phyloP scores from a whole-genome alignment of 2,888 invertebrate genomes.

The Tipula vernalis region DNA sequence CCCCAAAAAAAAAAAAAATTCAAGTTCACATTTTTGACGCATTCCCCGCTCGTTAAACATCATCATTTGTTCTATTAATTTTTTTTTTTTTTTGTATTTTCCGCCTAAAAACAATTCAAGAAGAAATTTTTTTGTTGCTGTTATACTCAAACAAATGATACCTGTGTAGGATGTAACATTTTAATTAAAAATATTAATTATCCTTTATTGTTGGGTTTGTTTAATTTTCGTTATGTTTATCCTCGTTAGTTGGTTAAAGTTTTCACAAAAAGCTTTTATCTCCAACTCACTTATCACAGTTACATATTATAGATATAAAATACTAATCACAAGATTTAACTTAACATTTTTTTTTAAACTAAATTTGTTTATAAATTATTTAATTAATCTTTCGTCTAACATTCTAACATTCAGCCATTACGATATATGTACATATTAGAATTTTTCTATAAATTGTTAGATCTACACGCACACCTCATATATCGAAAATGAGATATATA shows the following conservation, averaged over 20 bases:
- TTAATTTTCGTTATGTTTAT: neutral
- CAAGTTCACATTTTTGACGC: neutral
- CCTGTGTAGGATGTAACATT: constrained; percentile 4
- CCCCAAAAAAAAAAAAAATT: neutral
- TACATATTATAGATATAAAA: neutral
- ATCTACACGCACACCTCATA: neutral
- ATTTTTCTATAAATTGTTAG: neutral
- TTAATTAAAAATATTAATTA: neutral
- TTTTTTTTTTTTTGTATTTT: neutral
- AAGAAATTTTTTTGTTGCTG: neutral
- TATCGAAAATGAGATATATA: neutral
- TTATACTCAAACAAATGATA: neutral
- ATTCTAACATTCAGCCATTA: neutral
- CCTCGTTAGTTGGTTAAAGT: neutral
- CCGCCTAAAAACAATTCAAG: neutral
- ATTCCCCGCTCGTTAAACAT: neutral
- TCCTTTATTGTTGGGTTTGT: neutral
- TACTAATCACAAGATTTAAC: neutral
- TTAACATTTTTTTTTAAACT: neutral
- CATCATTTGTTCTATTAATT: neutral
- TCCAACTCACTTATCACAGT: neutral
- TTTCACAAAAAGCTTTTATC: neutral
- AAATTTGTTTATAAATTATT: neutral
- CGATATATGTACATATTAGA: neutral
- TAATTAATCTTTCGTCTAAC: neutral